Evolutionary conservation across 2,113 vertebrate genomes (phyloP), one percentile per base, ranked within the genome.

Genomic region (Phoxinus phoxinus): DNA sequence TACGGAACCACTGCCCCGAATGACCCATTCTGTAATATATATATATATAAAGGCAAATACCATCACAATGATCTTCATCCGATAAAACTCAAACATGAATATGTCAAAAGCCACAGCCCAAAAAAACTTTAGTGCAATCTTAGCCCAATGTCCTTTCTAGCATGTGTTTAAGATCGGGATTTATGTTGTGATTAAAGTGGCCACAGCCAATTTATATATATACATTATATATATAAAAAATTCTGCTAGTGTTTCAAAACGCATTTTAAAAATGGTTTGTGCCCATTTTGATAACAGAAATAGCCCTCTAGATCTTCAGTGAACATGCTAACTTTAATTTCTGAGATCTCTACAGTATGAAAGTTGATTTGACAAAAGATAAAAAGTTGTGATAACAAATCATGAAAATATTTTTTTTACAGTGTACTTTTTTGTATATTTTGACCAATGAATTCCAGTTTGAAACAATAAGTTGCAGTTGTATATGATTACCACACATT

Each of bases 21-120:
- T 79, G 27, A 80, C 71, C 35, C 15, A 30, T 78, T 51, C 15
- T 32, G 41, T 75, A 53, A 69, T 51, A 27, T 37, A 21, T 51
- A 46, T n/a, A n/a, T n/a, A n/a, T 48, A 48, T 48, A 19, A 53
- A 21, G 53, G 53, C 6, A 21, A 56, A 56, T 53, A 53, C 51
- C 51, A 75, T 81, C 25, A 76, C 44, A 74, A 74, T n/a, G 25
- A 65, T 56, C 77, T 44, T 80, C n/a, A 30, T 6, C 44, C n/a
- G 46, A 7, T 65, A 56, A 81, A 61, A 69, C 58, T 58, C 7
- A 32, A n/a, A 83, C 86, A 88, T 81, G 88, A 83, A 74, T 84
- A 83, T 86, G 86, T 88, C 84, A 84, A 21, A 76, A 90, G 78
- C 59, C 58, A 87, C 72, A 72, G 86, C 83, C 87, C 90, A 61